phyloP scores from a whole-genome alignment of 2,113 vertebrate species.

The Eleginops maclovinus region DNA sequence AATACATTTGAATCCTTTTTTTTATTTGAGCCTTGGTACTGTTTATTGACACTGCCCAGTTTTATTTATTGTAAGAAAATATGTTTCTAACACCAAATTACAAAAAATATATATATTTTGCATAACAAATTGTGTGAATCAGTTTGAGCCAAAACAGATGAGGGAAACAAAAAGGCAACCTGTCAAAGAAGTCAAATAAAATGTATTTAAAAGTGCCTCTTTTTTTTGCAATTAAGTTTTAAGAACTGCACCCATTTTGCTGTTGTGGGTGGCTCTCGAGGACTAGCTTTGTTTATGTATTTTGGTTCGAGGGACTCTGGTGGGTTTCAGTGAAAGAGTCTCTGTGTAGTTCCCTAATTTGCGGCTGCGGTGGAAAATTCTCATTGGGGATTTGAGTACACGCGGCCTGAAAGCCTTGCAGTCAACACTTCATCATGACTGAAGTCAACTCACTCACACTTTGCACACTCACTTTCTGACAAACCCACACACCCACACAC shows the following conservation, averaged over 20 bases:
- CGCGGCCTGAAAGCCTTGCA: constrained; percentile 74
- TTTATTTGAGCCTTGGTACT: not conserved
- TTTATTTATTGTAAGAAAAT: not conserved
- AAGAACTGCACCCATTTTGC: constrained; percentile 7
- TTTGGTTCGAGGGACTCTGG: constrained; percentile 62
- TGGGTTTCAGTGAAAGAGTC: constrained; percentile 70
- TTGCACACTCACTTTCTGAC: constrained; percentile 64
- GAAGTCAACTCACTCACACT: constrained; percentile 75
- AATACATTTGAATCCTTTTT: too few species aligned
- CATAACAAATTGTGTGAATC: not conserved
- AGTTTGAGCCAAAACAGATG: not conserved
- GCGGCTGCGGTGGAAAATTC: constrained; percentile 77
- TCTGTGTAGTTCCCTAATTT: constrained; percentile 71
- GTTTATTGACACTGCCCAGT: not conserved
- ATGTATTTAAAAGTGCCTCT: not conserved
- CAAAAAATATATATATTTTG: not conserved
- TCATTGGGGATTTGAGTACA: constrained; percentile 76
- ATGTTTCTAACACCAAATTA: not conserved
- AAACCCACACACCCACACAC: constrained; percentile 46
- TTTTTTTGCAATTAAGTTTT: not conserved
- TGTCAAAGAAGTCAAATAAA: not conserved
- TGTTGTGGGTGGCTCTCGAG: constrained; percentile 63
- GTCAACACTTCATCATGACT: constrained; percentile 81
- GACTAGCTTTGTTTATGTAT: constrained; percentile 69
- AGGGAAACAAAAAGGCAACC: not conserved